Base-by-base conservation (phyloP, 1,140 invertebrate species). In the Zelostemma sp. region DNA sequence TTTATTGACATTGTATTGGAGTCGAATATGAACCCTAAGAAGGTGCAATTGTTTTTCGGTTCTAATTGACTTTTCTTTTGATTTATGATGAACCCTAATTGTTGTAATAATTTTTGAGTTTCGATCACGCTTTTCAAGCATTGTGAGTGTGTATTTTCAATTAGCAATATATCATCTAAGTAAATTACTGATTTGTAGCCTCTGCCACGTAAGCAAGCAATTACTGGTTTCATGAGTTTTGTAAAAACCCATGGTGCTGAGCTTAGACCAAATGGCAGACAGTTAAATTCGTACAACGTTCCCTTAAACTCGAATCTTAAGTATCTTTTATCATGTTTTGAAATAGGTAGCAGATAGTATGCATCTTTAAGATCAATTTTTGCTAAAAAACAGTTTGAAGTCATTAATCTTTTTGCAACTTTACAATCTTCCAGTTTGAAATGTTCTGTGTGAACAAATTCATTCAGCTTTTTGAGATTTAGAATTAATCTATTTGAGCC, bases 391-490 rank as follows among this genome's bases (percentile, higher is more conserved):
- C 63, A 56, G 19, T 35, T 46, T 5, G 35, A 46, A 3, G 33
- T 38, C 14, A 68, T 59, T 8, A 74, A 46, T 21, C 57, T 68
- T 8, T 17, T 15, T 1, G 61, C 72, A 4, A 47, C 59, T 15
- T 58, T 18, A 11, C 65, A 11, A 49, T 74, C 72, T 56, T 73
- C 62, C 17, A 67, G 15, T 41, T 73, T 70, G 35, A 73, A 73
- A 45, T 67, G 46, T 11, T 8, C 25, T 4, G 61, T 46, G 11
- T 33, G 0, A 8, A 51, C 51, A 51, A 64, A 57, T 5, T 0
- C 0, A 40, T 57, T 64, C 11, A 64, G 16, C 1, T 46, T 51
- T n/a, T 59, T 67, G 11, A 67, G 33, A 25, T 68, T 58, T 9
- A 62, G 21, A 18, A 68, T 68, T 43, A 61, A 60, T 15, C 56